Conservation (phyloP, 2,113 vertebrate species). For the Cyanistes caeruleus region DNA sequence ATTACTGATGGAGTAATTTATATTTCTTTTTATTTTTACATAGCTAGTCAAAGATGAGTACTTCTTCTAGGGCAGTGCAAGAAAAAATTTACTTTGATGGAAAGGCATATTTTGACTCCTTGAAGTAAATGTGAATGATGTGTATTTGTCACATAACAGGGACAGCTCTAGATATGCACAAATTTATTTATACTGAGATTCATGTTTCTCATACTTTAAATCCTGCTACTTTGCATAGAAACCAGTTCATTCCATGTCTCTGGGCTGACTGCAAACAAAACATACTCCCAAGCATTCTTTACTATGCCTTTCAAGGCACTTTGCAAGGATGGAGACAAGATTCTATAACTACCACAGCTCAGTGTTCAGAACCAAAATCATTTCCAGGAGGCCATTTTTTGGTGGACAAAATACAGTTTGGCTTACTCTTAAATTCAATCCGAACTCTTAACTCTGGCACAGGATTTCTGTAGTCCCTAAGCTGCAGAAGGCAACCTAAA, state of each 20-base stretch:
- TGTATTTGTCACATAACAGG: neutral
- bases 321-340: neutral
- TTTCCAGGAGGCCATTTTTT: neutral
- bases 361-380: neutral
- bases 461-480: neutral
- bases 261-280: neutral
- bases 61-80: neutral
- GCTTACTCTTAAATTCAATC: neutral
- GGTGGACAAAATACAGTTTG: neutral
- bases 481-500: neutral
- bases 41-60: neutral
- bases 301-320: neutral
- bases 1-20: neutral
- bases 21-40: neutral
- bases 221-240: neutral
- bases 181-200: neutral
- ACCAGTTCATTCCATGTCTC: neutral
- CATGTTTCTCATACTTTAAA: neutral
- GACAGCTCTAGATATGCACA: neutral
- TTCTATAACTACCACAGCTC: neutral
- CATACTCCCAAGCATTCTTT: neutral
- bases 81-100: neutral
- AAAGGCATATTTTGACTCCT: neutral
- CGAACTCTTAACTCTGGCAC: neutral
- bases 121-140: neutral